Percentiles rank a stretch among this genome's conserved stretches.
Evolutionary conservation across 2,888 invertebrate genomes (phyloP).

Genomic region (Lasioglossum vierecki): DNA sequence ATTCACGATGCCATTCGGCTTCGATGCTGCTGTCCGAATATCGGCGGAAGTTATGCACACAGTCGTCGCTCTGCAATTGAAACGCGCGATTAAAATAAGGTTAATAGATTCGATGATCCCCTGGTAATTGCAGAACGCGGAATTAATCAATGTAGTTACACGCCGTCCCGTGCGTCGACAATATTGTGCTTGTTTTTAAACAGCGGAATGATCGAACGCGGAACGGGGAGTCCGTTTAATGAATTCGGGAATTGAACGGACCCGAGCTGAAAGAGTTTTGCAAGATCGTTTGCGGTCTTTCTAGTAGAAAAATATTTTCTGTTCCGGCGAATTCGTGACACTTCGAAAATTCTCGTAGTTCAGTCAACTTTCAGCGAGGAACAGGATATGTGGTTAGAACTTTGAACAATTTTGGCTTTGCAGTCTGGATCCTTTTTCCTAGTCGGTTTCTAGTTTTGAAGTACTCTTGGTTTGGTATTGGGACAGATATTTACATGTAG

Average conservation of each 20-base stretch:
- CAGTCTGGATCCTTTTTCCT: neutral
- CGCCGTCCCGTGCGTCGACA: neutral
- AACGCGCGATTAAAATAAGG: neutral
- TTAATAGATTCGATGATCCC: constrained; percentile 3
- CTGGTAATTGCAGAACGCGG: neutral
- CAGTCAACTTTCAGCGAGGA: neutral
- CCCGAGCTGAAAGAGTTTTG: neutral
- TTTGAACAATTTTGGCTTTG: neutral
- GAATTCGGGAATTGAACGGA: neutral
- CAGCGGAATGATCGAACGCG: neutral
- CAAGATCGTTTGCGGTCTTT: neutral
- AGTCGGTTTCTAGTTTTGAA: neutral
- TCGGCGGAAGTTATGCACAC: neutral
- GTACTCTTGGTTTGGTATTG: neutral
- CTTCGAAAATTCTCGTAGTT: neutral
- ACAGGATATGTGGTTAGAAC: neutral
- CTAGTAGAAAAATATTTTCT: neutral
- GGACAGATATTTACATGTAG: too few relatives aligned
- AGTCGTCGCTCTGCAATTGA: neutral
- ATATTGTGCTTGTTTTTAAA: neutral
- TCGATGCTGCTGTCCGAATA: neutral
- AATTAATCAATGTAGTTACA: constrained; percentile 7
- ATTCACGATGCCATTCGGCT: neutral
- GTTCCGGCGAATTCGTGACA: neutral
- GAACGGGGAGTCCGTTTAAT: neutral